Conservation (phyloP, 2,797 vertebrate species). For the Triplophysa yarkandensis region DNA sequence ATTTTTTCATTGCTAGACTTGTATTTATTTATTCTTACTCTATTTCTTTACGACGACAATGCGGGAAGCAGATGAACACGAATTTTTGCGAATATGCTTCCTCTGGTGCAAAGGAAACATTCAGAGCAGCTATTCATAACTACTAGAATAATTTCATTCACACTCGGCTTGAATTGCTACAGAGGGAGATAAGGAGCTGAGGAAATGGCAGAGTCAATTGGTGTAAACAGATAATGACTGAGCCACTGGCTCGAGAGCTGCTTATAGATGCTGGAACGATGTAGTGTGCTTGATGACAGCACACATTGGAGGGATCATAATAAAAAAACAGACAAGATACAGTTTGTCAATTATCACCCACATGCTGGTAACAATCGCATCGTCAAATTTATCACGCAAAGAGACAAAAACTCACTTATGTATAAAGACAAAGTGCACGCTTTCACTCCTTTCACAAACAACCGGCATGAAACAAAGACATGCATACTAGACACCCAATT, state of each 20-base stretch:
- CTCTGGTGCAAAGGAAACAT: slow-evolving; percentile 52
- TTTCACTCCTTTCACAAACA: slow-evolving; percentile 16
- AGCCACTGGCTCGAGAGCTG: slow-evolving; percentile 52
- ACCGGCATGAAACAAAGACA: slow-evolving; percentile 17
- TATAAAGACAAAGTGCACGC: slow-evolving; percentile 28
- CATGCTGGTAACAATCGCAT: slow-evolving; percentile 11
- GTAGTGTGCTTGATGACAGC: slow-evolving; percentile 43
- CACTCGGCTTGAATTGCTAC: slow-evolving; percentile 52
- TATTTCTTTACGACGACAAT: slow-evolving; percentile 27
- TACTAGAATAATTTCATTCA: slow-evolving; percentile 56
- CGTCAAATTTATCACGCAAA: slow-evolving; percentile 14
- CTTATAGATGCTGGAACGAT: slow-evolving; percentile 49
- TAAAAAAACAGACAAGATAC: slow-evolving; percentile 48
- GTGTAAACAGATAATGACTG: slow-evolving; percentile 60
- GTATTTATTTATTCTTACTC: slow-evolving; percentile 44
- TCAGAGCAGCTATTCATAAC: slow-evolving; percentile 59
- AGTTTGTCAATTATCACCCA: slow-evolving; percentile 36
- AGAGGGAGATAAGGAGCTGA: slow-evolving; percentile 54
- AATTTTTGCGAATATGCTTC: slow-evolving; percentile 52
- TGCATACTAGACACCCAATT: slow-evolving; percentile 26
- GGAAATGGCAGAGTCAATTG: slow-evolving; percentile 57
- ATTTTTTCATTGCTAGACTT: slow-evolving; percentile 39
- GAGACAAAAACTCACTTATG: slow-evolving; percentile 14
- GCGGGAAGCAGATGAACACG: slow-evolving; percentile 52
- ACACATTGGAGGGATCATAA: slow-evolving; percentile 49